These are phyloP conservation scores for Crotalus tigris DNA, from an alignment of 2,113 vertebrate species.

Conservation along the genomic window DNA sequence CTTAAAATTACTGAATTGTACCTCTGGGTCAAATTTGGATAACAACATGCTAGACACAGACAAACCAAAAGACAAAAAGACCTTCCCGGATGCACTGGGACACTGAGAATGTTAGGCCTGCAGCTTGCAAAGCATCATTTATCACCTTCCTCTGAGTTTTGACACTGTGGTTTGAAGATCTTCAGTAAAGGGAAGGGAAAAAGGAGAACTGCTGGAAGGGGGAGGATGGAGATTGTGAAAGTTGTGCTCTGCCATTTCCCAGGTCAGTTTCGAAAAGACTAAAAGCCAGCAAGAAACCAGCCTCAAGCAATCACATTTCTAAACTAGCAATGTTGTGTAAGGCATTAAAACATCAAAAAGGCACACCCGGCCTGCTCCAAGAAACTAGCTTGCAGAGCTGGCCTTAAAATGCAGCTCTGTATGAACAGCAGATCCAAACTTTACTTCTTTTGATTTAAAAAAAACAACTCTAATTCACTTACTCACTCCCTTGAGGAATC, in stretches of 20 bases:
- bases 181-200: not conserved
- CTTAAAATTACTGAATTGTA: not conserved
- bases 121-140: not conserved
- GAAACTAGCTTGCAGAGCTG: not conserved
- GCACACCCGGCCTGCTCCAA: not conserved
- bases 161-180: not conserved
- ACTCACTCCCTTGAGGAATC: too few relatives aligned
- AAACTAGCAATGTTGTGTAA: not conserved
- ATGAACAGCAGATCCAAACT: not conserved
- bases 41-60: not conserved
- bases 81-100: not conserved
- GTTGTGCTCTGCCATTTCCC: not conserved
- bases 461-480: too few relatives aligned
- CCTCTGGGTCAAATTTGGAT: not conserved
- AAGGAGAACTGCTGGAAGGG: not conserved
- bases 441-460: not conserved
- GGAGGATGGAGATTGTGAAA: not conserved
- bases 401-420: not conserved
- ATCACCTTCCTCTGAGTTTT: not conserved
- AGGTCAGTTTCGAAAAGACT: not conserved
- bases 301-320: not conserved
- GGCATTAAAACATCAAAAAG: not conserved
- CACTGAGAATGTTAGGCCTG: not conserved
- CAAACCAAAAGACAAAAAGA: not conserved
- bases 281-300: not conserved